These are phyloP conservation scores for Vidua macroura DNA, from an alignment of 2,113 vertebrate species.

Conservation along the genomic window DNA sequence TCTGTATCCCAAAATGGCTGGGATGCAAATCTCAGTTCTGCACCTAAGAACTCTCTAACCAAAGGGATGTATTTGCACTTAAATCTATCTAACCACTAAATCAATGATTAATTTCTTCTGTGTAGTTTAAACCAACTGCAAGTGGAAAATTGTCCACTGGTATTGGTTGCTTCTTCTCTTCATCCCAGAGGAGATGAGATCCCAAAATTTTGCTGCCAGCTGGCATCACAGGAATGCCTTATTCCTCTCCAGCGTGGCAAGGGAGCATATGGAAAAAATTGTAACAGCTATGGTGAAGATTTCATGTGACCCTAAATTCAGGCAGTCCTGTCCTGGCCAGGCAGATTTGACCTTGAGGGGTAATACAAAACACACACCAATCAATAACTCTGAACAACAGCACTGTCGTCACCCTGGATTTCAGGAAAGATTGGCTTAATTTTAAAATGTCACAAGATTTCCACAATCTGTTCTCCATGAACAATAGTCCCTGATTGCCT, in stretches of 20 bases:
- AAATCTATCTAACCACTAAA: not conserved
- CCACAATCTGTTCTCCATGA: not conserved
- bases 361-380: not conserved
- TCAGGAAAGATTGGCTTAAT: not conserved
- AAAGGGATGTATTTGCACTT: not conserved
- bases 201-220: not conserved
- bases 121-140: not conserved
- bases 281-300: fast-evolving
- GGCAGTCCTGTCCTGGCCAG: not conserved
- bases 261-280: not conserved
- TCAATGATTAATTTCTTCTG: not conserved
- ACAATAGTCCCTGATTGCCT: not conserved
- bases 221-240: not conserved
- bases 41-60: not conserved
- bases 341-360: not conserved
- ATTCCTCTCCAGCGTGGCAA: not conserved
- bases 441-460: not conserved
- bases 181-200: not conserved
- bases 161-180: not conserved
- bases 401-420: not conserved
- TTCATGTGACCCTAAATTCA: not conserved
- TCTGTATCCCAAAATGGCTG: not conserved
- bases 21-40: not conserved
- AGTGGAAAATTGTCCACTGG: not conserved
- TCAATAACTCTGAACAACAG: not conserved